These are phyloP conservation scores for Agrypnus murinus DNA, from an alignment of 2,888 invertebrate species.

Conservation along the genomic window DNA sequence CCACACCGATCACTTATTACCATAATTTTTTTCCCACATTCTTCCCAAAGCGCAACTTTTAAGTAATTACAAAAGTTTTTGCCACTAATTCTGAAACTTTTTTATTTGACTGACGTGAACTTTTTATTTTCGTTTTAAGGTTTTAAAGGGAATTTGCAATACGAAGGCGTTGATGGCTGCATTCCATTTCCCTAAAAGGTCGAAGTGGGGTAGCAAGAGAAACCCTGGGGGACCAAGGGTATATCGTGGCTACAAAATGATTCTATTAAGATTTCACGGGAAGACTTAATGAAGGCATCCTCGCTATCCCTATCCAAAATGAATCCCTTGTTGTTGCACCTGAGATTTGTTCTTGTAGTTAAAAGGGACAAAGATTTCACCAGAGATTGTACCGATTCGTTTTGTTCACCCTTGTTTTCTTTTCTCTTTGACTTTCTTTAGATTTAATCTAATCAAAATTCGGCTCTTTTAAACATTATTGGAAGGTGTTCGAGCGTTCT, in stretches of 20 bases:
- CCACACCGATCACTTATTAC: neutral
- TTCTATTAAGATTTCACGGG: conserved; percentile 32
- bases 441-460: conserved; percentile 21
- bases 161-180: conserved; percentile 6
- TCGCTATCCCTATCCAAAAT: conserved; percentile 5
- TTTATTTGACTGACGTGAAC: conserved; percentile 4
- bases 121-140: neutral
- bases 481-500: conserved; percentile 9
- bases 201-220: conserved; percentile 1
- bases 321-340: conserved; percentile 10
- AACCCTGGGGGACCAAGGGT: conserved; percentile 2
- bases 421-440: conserved; percentile 3
- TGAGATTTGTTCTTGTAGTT: conserved; percentile 28
- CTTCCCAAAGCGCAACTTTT: neutral
- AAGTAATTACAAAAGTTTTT: conserved; percentile 21
- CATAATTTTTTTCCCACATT: neutral
- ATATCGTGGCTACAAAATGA: conserved; percentile 23
- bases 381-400: conserved; percentile 9
- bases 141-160: conserved; percentile 10
- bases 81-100: neutral
- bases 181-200: conserved; percentile 22
- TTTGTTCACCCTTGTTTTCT: conserved; percentile 12
- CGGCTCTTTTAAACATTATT: conserved; percentile 19
- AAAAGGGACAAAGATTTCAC: conserved; percentile 8
- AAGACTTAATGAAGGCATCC: conserved; percentile 29